Evolutionary conservation across 1,140 invertebrate genomes (phyloP).

Genomic region (Drosophila bocki): DNA sequence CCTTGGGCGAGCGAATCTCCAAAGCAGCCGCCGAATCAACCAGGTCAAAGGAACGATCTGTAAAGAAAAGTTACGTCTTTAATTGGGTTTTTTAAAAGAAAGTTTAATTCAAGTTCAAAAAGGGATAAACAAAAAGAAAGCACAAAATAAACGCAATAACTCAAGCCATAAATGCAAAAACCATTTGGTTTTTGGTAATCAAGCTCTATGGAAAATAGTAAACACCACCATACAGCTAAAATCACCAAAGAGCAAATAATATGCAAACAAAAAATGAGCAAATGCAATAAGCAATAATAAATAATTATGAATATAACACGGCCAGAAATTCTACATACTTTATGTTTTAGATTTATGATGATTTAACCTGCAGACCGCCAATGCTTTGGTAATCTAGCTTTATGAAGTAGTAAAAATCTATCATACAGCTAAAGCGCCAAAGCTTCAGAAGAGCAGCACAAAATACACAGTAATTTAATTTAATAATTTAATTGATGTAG

Average conservation of each 20-base stretch:
- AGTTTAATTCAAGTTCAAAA: not conserved
- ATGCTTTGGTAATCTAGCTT: slow-evolving; percentile 98
- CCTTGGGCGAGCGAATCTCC: slow-evolving; percentile 72
- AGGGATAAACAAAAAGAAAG: not conserved
- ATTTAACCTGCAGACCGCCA: slow-evolving; percentile 75
- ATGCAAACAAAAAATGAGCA: slow-evolving; percentile 70
- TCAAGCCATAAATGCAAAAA: slow-evolving; percentile 72
- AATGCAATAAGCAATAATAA: slow-evolving; percentile 23
- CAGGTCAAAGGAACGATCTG: slow-evolving; percentile 80
- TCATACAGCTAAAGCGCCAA: slow-evolving; percentile 99
- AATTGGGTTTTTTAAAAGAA: not conserved
- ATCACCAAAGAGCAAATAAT: slow-evolving; percentile 85
- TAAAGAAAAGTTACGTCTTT: not conserved
- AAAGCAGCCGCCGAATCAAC: slow-evolving; percentile 79
- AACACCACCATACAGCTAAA: slow-evolving; percentile 84
- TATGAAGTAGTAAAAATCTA: slow-evolving; percentile 90
- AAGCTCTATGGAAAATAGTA: slow-evolving; percentile 82
- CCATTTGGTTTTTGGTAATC: slow-evolving; percentile 85
- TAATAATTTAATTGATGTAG: not conserved
- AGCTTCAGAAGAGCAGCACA: slow-evolving; percentile 87
- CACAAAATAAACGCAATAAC: slow-evolving; percentile 28
- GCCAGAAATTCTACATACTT: not conserved
- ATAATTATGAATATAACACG: slow-evolving; percentile 6
- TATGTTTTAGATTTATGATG: not conserved
- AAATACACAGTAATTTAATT: not conserved